Percentiles rank a stretch among this genome's conserved stretches.
These are phyloP conservation scores for Garrulus glandarius DNA, from an alignment of 2,797 vertebrate genomes.

Conservation along the genomic window DNA sequence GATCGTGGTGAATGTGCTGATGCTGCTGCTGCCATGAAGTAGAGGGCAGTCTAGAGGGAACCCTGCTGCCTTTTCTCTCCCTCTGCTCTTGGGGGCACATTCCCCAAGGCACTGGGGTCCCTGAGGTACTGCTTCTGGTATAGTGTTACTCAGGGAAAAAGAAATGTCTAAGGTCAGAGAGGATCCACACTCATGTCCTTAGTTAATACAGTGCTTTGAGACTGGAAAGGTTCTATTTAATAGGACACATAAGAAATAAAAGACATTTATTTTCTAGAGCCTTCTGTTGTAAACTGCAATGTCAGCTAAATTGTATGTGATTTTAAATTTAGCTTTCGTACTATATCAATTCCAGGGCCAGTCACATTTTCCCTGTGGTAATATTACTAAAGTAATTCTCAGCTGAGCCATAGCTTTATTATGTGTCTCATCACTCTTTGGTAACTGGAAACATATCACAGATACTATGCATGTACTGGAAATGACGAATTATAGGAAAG, in stretches of 20 bases:
- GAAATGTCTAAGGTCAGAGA: neutral
- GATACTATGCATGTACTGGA: neutral
- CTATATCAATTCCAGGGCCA: neutral
- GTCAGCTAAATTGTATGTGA: neutral
- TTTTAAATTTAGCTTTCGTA: constrained; percentile 20
- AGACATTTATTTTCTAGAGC: neutral
- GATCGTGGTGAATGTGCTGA: neutral
- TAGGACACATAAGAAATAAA: neutral
- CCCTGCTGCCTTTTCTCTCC: neutral
- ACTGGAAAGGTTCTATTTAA: neutral
- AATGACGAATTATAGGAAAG: neutral
- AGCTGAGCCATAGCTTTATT: neutral
- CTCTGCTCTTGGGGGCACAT: fast-evolving
- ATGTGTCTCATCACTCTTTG: neutral
- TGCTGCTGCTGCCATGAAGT: neutral
- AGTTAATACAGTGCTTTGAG: neutral
- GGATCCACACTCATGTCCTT: neutral
- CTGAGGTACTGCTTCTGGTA: neutral
- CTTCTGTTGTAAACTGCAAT: neutral
- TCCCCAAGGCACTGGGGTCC: no score
- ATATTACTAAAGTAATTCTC: neutral
- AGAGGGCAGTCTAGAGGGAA: neutral
- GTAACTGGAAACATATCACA: neutral
- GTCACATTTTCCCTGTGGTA: neutral
- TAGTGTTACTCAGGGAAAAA: fast-evolving